These are phyloP conservation scores for Microchrysa polita DNA, from an alignment of 2,888 invertebrate genomes.

Conservation along the genomic window DNA sequence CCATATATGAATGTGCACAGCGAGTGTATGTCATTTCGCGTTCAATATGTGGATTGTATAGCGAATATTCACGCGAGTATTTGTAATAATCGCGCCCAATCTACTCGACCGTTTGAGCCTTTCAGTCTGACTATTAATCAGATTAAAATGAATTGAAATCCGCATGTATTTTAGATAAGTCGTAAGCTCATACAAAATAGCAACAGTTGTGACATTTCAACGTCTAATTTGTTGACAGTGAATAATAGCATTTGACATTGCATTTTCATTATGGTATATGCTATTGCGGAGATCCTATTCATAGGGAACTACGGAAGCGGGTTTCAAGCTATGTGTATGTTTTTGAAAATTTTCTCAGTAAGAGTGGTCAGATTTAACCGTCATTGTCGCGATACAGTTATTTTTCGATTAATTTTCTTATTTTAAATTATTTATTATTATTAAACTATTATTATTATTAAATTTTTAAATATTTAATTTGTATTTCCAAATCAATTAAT, in stretches of 20 bases:
- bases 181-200: constrained; percentile 38
- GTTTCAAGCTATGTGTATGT: no score
- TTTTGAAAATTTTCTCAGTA: no score
- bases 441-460: no score
- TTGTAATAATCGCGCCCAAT: constrained; percentile 2
- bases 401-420: no score
- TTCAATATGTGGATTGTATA: neutral
- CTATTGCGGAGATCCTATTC: neutral
- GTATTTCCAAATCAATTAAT: no score
- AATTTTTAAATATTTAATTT: no score
- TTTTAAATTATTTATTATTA: no score
- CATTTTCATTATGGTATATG: constrained; percentile 37
- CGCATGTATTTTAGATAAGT: constrained; percentile 43
- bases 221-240: constrained; percentile 45
- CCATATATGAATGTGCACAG: constrained; percentile 30
- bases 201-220: constrained; percentile 43
- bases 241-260: constrained; percentile 43
- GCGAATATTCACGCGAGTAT: no score
- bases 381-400: no score
- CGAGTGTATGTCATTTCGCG: constrained; percentile 19
- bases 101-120: constrained; percentile 25
- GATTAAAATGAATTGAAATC: constrained; percentile 43
- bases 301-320: no score
- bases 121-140: constrained; percentile 39
- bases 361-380: no score